These are phyloP conservation scores for Rhinophrynus dorsalis DNA, from an alignment of 2,797 vertebrate species.

Conservation along the genomic window DNA sequence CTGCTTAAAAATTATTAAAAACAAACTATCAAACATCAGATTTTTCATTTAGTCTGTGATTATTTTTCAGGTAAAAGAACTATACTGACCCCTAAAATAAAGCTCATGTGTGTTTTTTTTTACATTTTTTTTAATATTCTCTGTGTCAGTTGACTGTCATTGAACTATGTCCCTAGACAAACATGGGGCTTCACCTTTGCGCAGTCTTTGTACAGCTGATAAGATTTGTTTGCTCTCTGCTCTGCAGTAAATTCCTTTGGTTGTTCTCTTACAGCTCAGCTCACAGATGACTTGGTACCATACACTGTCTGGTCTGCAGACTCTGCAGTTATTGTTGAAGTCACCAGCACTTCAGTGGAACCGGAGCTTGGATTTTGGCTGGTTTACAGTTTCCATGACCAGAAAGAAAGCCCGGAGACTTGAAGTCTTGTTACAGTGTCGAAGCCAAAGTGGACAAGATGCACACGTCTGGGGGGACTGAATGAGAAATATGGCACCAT, in stretches of 20 bases:
- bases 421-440: too few relatives aligned
- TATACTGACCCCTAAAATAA: too few relatives aligned
- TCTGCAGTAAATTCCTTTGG: neutral
- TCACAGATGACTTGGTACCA: constrained; percentile 10
- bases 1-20: too few relatives aligned
- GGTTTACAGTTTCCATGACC: constrained; percentile 11
- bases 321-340: constrained; percentile 9
- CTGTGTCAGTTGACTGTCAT: neutral
- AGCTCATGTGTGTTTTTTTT: too few relatives aligned
- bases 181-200: constrained; percentile 12
- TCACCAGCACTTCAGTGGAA: neutral
- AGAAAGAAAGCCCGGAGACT: neutral
- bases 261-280: constrained; percentile 17
- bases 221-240: neutral
- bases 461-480: too few relatives aligned
- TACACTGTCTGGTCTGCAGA: constrained; percentile 16
- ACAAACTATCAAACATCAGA: too few relatives aligned
- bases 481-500: too few relatives aligned
- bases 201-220: neutral
- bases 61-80: too few relatives aligned
- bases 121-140: too few relatives aligned
- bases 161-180: constrained; percentile 30
- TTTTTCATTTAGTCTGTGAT: too few relatives aligned
- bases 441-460: too few relatives aligned
- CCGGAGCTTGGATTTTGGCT: constrained; percentile 1